Conservation (phyloP, 2,888 invertebrate species). For the Rhorus exstirpatorius region DNA sequence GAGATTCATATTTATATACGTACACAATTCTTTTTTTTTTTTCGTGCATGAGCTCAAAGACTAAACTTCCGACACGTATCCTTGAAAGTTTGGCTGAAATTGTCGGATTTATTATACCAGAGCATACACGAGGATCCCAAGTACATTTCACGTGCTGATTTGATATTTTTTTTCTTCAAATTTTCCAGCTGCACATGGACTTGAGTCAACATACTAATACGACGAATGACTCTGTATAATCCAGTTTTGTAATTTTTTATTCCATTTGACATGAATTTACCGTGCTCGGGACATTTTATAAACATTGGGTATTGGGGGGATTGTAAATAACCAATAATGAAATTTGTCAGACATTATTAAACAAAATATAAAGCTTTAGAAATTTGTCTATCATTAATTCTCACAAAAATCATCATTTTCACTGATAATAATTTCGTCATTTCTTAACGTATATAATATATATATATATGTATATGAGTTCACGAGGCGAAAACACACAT, state of each 20-base stretch:
- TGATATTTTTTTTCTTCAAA: constrained; percentile 19
- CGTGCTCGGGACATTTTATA: no score
- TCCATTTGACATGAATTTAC: not conserved
- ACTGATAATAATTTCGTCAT: no score
- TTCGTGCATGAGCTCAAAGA: constrained; percentile 61
- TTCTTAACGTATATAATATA: no score
- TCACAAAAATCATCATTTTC: no score
- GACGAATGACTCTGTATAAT: constrained; percentile 2
- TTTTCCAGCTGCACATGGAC: constrained; percentile 32
- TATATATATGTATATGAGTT: no score
- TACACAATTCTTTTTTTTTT: constrained; percentile 2
- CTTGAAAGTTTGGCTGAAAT: constrained; percentile 20
- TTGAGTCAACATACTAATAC: constrained; percentile 20
- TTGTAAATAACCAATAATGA: no score
- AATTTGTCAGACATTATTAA: no score
- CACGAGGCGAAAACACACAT: not conserved
- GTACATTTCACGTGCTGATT: not conserved
- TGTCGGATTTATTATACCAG: constrained; percentile 27
- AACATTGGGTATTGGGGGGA: no score
- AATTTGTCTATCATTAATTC: no score
- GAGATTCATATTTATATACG: constrained; percentile 27
- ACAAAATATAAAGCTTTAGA: no score
- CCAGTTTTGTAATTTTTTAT: constrained; percentile 29
- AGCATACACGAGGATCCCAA: not conserved
- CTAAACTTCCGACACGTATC: constrained; percentile 69